Conservation (phyloP, 2,797 vertebrate species). For the Pogoniulus pusillus region DNA sequence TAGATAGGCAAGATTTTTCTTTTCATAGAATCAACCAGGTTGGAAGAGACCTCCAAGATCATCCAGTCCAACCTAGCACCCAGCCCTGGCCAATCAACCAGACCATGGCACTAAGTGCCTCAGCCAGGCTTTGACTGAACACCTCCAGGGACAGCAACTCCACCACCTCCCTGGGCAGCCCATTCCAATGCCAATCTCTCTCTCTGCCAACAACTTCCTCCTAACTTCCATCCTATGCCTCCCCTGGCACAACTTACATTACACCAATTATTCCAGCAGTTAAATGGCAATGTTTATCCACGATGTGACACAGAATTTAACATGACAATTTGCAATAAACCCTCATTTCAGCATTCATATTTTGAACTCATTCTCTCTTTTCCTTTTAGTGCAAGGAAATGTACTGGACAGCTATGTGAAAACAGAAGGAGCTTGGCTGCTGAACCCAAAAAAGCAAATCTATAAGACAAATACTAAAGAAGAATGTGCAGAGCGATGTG, state of each 20-base stretch:
- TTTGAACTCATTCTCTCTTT: background rate
- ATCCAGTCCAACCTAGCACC: too few species aligned
- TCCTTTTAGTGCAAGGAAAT: slow-evolving; percentile 61
- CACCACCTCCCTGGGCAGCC: too few species aligned
- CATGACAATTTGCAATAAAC: background rate
- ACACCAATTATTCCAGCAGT: background rate
- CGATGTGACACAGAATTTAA: background rate
- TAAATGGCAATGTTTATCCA: background rate
- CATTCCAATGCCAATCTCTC: too few species aligned
- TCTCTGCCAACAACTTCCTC: too few species aligned
- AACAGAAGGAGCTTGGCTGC: slow-evolving; percentile 78
- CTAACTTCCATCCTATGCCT: too few species aligned
- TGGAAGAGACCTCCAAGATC: too few species aligned
- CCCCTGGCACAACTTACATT: too few species aligned
- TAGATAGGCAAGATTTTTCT: background rate
- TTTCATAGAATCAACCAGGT: too few species aligned
- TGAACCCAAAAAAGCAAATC: slow-evolving; percentile 1
- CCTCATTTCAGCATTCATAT: background rate
- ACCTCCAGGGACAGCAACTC: too few species aligned
- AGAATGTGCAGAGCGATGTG: slow-evolving; percentile 71
- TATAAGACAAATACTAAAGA: slow-evolving; percentile 26
- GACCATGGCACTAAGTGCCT: too few species aligned
- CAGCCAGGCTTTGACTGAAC: too few species aligned
- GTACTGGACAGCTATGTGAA: slow-evolving; percentile 70
- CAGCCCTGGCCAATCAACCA: too few species aligned